A percentile compares a stretch with the other conserved stretches of the same genome.
These are phyloP conservation scores for Sphaerophoria taeniata DNA, from an alignment of 2,888 invertebrate genomes.

Conservation along the genomic window DNA sequence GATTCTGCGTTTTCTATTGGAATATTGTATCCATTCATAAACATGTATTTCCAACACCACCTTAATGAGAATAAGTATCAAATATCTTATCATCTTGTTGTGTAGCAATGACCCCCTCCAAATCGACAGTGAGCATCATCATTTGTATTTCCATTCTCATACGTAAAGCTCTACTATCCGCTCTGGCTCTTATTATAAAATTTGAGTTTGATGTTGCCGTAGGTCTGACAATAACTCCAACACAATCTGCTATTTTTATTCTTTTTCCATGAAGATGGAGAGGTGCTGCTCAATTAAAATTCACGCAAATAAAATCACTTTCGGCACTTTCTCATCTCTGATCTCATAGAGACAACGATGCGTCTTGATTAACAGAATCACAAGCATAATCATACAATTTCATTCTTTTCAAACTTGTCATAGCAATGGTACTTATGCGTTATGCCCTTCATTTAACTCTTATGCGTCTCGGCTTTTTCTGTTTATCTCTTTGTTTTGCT, in stretches of 20 bases:
- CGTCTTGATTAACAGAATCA: slow-evolving; percentile 71
- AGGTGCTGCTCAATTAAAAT: slow-evolving; percentile 34
- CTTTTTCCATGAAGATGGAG: too few relatives aligned
- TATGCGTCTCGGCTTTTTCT: slow-evolving; percentile 21
- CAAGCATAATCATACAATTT: slow-evolving; percentile 50
- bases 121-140: too few relatives aligned
- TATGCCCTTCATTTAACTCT: slow-evolving; percentile 67
- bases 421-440: slow-evolving; percentile 44
- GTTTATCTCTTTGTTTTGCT: slow-evolving; percentile 2
- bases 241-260: too few relatives aligned
- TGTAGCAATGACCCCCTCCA: too few relatives aligned
- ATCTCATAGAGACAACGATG: slow-evolving; percentile 64
- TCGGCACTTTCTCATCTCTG: slow-evolving; percentile 53
- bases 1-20: too few relatives aligned
- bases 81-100: too few relatives aligned
- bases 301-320: slow-evolving; percentile 49
- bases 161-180: slow-evolving; percentile 23
- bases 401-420: slow-evolving; percentile 3
- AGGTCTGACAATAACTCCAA: slow-evolving; percentile 25
- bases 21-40: too few relatives aligned
- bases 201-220: slow-evolving; percentile 36
- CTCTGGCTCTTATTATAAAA: slow-evolving; percentile 45
- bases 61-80: too few relatives aligned
- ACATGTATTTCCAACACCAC: too few relatives aligned
- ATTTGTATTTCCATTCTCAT: too few relatives aligned